Evolutionary conservation across 2,888 invertebrate species (phyloP), one percentile per base, ranked within the genome.

Genomic region (Drosophila planitibia): DNA sequence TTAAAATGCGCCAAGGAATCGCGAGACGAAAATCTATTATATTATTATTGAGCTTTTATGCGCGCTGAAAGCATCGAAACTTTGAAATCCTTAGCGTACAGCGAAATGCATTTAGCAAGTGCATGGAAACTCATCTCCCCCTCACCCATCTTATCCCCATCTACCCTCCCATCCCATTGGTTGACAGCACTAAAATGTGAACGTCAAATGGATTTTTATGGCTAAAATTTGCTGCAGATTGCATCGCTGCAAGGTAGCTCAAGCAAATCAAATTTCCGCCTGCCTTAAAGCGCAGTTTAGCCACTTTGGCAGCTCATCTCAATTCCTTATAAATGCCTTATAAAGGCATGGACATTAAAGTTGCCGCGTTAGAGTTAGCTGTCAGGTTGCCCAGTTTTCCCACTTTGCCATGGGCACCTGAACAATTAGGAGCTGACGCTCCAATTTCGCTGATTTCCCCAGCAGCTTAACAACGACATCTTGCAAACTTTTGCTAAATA

Each of bases 231-330:
- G 30, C 39, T 52, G 44, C 14, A 39, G 41, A 41, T 39, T 49
- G 59, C 65, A 33, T 59, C 44, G 32, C 57, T 61, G 70, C 60
- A n/a, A 51, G 30, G 63, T 60, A 49, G 59, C 58, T 55, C 47
- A 68, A 69, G 74, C 74, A 85, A 87, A 85, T 85, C 87, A 85
- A 87, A 85, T 87, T 85, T 87, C 88, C 84, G 81, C 82, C 44
- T 41, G 44, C 58, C 63, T 76, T 78, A 70, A 84, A 82, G 81
- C 59, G 52, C 70, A 52, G 71, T 82, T 76, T 65, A 79, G 69
- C 76, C 66, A 79, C 68, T 76, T 72, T 76, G 64, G 54, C 73
- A 60, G 62, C 53, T 72, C 65, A 61, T 61, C 67, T 32, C 44
- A 62, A 79, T 66, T 73, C 69, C 52, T 49, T 65, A 75, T 52